Percentiles rank a stretch among this genome's conserved stretches.
phyloP scores from a whole-genome alignment of 2,888 invertebrate species.

The Drosophila nigricruria region DNA sequence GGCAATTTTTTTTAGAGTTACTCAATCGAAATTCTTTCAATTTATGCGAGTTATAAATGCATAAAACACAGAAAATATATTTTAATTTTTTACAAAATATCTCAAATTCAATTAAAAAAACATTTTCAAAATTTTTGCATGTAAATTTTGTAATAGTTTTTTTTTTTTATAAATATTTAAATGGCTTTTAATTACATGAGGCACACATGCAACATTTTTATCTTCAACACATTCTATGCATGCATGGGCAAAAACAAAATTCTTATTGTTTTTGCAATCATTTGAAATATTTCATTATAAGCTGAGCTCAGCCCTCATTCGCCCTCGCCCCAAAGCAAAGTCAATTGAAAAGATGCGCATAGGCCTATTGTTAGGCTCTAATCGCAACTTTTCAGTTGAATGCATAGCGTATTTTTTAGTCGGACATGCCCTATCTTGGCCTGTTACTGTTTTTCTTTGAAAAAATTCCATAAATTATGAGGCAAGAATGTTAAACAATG shows the following conservation, averaged over 20 bases:
- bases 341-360: neutral
- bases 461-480: slow-evolving; percentile 4
- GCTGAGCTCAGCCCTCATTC: neutral
- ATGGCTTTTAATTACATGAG: neutral
- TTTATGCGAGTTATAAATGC: too few species aligned
- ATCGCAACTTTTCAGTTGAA: slow-evolving; percentile 7
- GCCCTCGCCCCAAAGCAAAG: neutral
- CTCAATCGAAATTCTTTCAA: too few species aligned
- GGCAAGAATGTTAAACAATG: slow-evolving; percentile 24
- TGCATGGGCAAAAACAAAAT: neutral
- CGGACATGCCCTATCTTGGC: neutral
- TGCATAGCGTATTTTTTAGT: slow-evolving; percentile 8
- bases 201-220: neutral
- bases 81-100: too few species aligned
- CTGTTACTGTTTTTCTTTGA: neutral
- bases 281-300: neutral
- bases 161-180: neutral
- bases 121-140: too few species aligned
- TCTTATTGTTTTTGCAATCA: neutral
- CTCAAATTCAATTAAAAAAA: too few species aligned
- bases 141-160: too few species aligned
- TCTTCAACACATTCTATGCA: neutral
- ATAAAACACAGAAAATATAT: too few species aligned
- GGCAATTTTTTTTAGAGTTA: too few species aligned
- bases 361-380: slow-evolving; percentile 2